Evolutionary conservation across 2,888 invertebrate genomes (phyloP).

Genomic region (Leptopterna dolabrata): DNA sequence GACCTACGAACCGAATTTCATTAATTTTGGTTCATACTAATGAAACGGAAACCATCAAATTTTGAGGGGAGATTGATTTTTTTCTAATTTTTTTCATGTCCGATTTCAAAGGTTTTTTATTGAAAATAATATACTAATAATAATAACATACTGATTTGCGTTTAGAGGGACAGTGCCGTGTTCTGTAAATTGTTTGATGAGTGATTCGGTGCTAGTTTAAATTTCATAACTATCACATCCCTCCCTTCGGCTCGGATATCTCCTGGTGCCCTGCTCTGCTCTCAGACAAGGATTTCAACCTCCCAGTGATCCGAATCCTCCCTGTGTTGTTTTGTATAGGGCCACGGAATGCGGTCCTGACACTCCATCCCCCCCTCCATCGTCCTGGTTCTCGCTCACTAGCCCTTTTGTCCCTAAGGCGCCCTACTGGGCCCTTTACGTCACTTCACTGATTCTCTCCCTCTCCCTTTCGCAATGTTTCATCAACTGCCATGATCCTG

Average conservation of each 20-base stretch:
- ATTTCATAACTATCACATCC: too few species aligned
- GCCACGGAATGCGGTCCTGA: neutral
- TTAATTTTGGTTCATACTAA: too few species aligned
- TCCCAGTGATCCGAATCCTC: neutral
- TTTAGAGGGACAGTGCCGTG: too few species aligned
- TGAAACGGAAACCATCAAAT: too few species aligned
- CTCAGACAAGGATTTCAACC: neutral
- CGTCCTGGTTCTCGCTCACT: neutral
- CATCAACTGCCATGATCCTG: neutral
- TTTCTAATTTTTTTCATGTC: too few species aligned
- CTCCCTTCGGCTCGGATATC: neutral
- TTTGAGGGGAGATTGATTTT: too few species aligned
- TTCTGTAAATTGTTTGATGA: too few species aligned
- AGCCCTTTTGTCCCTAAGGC: conserved; percentile 1
- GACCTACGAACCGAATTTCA: too few species aligned
- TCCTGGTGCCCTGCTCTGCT: neutral
- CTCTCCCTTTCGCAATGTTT: neutral
- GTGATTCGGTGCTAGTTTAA: too few species aligned
- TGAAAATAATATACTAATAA: too few species aligned
- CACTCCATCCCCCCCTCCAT: neutral
- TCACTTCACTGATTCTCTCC: neutral
- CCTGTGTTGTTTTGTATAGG: neutral
- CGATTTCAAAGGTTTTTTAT: too few species aligned
- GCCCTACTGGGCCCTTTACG: conserved; percentile 1
- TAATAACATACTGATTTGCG: too few species aligned